Base-by-base conservation (phyloP, 2,113 vertebrate species). In the Gavialis gangeticus region DNA sequence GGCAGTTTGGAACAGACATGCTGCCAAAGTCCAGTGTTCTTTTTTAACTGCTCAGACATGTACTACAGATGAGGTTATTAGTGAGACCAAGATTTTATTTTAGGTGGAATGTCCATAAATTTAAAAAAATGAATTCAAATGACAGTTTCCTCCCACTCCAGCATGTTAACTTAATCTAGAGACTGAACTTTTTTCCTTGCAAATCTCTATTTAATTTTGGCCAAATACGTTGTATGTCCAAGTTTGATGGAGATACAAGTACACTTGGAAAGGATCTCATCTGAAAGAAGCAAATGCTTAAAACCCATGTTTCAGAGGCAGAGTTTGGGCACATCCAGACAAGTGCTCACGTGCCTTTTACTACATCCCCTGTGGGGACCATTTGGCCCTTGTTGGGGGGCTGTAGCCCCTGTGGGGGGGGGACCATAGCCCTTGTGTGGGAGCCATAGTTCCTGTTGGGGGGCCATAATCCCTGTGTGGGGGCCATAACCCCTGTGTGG, bases 11-110 rank as follows among this genome's bases (percentile, higher is more conserved):
- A 80, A 93, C 81, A 85, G 85, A 88, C 75, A 64, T 86, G 16
- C 67, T 77, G 79, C 94, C 90, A 75, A 96, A 88, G 87, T 93
- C 88, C 71, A 89, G 27, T 82, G 91, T 89, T 81, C 66, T 75
- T 94, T 93, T 95, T 89, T 90, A 96, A 93, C 82, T 89, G 71
- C 71, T 92, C 89, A 87, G 73, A 88, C 73, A 94, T 94, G 95
- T 75, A 91, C 3, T 34, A 24, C 64, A 94, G 80, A 86, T 92
- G 83, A 90, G 27, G 88, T 92, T 93, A 85, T 75, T 95, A 34
- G 84, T 89, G 88, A 96, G 95, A 96, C 34, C 30, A 73, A 91
- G 10, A 34, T 87, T 96, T 95, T 87, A 75, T 95, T 95, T 67
- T 84, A 82, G 55, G 19, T 75, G 18, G 89, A 91, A 84, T 59